phyloP scores from a whole-genome alignment of 64 coral and sea anemone genomes.

The Stichodactyla mertensii region DNA sequence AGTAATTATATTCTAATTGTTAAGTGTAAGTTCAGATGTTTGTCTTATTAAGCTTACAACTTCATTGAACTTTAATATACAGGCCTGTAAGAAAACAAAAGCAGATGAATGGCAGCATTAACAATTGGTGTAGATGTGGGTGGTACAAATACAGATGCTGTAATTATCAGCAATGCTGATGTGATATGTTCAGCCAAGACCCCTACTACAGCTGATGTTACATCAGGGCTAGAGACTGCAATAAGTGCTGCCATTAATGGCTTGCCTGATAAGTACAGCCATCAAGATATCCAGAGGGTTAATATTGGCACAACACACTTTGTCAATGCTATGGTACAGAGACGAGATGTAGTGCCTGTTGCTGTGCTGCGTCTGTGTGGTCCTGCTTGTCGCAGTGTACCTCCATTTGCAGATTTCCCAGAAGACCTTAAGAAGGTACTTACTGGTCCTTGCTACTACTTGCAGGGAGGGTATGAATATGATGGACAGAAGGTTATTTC shows the following conservation, averaged over 20 bases:
- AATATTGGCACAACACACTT: conserved; percentile 98
- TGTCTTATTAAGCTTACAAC: no score
- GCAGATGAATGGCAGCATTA: not conserved
- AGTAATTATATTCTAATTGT: no score
- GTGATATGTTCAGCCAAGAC: conserved; percentile 63
- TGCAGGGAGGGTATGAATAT: conserved; percentile 86
- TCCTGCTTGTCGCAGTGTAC: conserved; percentile 67
- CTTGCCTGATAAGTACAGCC: conserved; percentile 43
- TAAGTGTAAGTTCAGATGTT: no score
- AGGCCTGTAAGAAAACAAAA: not conserved
- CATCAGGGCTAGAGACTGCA: conserved; percentile 59
- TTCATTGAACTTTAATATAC: no score
- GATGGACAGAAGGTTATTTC: conserved; percentile 48
- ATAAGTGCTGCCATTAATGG: conserved; percentile 45
- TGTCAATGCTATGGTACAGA: conserved; percentile 94
- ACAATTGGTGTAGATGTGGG: conserved; percentile 95
- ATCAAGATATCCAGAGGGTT: conserved; percentile 45
- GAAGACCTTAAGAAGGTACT: conserved; percentile 58
- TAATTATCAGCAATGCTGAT: conserved; percentile 34
- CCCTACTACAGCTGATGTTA: conserved; percentile 73
- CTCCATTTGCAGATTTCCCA: conserved; percentile 89
- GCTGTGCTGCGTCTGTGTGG: conserved; percentile 85
- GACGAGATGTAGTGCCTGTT: conserved; percentile 56
- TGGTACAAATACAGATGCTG: conserved; percentile 97
- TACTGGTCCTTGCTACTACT: conserved; percentile 55